phyloP scores from a whole-genome alignment of 2,113 vertebrate genomes.

The Ursus arctos region DNA sequence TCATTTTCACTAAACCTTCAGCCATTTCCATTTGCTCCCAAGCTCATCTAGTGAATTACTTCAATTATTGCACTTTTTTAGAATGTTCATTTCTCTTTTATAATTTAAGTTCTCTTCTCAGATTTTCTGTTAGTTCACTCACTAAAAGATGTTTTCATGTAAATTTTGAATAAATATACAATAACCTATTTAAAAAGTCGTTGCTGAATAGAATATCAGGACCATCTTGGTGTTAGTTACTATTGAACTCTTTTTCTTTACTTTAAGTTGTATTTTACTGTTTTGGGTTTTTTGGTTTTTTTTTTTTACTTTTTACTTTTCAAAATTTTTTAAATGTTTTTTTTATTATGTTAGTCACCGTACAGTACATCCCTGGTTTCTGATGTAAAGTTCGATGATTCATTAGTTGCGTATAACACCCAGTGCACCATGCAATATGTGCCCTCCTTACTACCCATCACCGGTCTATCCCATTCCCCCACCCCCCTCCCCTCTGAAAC shows the following conservation, averaged over 20 bases:
- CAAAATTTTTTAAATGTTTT: no score
- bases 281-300: not conserved
- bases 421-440: no score
- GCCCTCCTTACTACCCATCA: no score
- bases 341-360: no score
- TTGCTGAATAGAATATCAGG: not conserved
- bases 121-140: not conserved
- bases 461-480: no score
- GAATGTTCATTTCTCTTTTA: not conserved
- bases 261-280: not conserved
- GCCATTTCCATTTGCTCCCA: slow-evolving; percentile 18
- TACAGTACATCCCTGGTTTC: no score
- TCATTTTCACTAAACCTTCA: not conserved
- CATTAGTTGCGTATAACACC: no score
- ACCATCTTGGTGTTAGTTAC: not conserved
- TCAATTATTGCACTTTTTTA: not conserved
- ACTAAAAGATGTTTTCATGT: not conserved
- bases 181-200: not conserved
- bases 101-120: not conserved
- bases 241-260: not conserved
- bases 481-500: no score
- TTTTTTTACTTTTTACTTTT: no score
- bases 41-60: not conserved
- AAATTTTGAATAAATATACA: not conserved
- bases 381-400: no score